Evolutionary conservation across 2,888 invertebrate species (phyloP), one percentile per base, ranked within the genome.

Genomic region (Caenorhabditis sp.): DNA sequence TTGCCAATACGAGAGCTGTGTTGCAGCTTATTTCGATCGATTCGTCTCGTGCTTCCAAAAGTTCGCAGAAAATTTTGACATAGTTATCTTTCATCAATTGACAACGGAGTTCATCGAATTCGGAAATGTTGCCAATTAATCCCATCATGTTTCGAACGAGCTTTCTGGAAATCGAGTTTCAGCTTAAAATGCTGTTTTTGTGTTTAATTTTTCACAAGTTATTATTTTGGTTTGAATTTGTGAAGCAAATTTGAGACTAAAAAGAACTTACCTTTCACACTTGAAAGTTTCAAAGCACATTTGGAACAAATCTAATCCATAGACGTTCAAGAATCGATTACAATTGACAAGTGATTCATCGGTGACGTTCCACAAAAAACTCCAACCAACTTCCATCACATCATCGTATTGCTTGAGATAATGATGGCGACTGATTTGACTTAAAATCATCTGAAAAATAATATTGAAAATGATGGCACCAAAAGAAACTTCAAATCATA

Each of bases 141-240:
- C 97, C 97, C 96, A 97, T 96, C 97, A 97, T 97, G 88, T 97
- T 97, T 59, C 97, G 91, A 58, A 97, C 90, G 53, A 97, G 89
- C 88, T 96, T 95, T 76, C 94, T 93, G 87, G 36, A 59, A 59
- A n/a, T n/a, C n/a, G 12, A 25, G 10, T 14, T 14, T 14, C 3
- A 12, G n/a, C n/a, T n/a, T n/a, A n/a, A n/a, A n/a, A n/a, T n/a
- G n/a, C n/a, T n/a, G n/a, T n/a, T n/a, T n/a, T n/a, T n/a, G n/a
- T n/a, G n/a, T n/a, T n/a, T n/a, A n/a, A n/a, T n/a, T n/a, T n/a
- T n/a, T n/a, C n/a, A n/a, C n/a, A n/a, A n/a, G n/a, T n/a, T n/a
- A n/a, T n/a, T n/a, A n/a, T n/a, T n/a, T n/a, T n/a, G n/a, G n/a
- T n/a, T n/a, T n/a, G n/a, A n/a, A n/a, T n/a, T n/a, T n/a, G n/a